Evolutionary conservation across 2,113 vertebrate genomes (phyloP).

Genomic region (Motacilla alba): DNA sequence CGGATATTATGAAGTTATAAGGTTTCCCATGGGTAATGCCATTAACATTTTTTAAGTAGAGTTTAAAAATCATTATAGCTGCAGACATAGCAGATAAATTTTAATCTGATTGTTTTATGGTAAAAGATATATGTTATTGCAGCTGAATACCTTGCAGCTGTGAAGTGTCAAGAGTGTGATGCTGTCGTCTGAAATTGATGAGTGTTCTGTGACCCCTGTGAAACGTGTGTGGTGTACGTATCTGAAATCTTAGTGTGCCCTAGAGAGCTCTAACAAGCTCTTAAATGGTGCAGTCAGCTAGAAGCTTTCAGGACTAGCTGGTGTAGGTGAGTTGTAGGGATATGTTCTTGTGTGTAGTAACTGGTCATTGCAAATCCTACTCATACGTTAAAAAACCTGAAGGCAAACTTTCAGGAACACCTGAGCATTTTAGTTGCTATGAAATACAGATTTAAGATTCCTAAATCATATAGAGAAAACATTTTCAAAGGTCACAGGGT

Average conservation of each 20-base stretch:
- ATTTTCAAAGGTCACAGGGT: neutral
- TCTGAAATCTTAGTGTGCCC: neutral
- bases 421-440: neutral
- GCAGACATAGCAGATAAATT: slow-evolving; percentile 18
- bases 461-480: neutral
- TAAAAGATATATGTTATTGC: neutral
- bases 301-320: neutral
- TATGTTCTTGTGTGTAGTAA: neutral
- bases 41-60: slow-evolving; percentile 72
- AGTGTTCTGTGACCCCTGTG: neutral
- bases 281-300: neutral
- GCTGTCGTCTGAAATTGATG: neutral
- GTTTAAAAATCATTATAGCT: slow-evolving; percentile 43
- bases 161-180: neutral
- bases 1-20: slow-evolving; percentile 99
- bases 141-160: neutral
- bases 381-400: neutral
- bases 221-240: neutral
- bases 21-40: slow-evolving; percentile 97
- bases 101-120: neutral
- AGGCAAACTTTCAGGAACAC: neutral
- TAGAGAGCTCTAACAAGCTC: neutral
- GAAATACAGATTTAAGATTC: neutral
- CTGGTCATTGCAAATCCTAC: neutral
- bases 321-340: neutral